phyloP scores from a whole-genome alignment of 2,113 vertebrate genomes.

The Ciconia stormi region DNA sequence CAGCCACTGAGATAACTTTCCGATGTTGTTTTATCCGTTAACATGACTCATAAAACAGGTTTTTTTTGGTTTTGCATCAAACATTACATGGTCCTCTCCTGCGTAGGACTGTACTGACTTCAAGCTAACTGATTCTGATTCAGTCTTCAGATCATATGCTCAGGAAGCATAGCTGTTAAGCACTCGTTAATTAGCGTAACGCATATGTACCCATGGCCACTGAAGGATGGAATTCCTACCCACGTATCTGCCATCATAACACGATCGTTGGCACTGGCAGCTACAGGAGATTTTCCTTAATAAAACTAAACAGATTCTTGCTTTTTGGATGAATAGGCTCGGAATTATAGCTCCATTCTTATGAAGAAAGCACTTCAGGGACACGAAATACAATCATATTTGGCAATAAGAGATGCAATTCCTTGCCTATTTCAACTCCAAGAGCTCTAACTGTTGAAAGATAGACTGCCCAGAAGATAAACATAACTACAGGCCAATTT shows the following conservation, averaged over 20 bases:
- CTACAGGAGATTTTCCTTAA: not conserved
- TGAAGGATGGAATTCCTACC: conserved; percentile 25
- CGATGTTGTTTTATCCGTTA: not conserved
- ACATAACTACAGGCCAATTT: not conserved
- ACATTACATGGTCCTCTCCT: not conserved
- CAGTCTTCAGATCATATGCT: conserved; percentile 26
- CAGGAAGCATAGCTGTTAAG: conserved; percentile 30
- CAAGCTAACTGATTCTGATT: conserved; percentile 3
- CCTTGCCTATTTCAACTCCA: not conserved
- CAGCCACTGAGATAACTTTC: not conserved
- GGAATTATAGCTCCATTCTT: not conserved
- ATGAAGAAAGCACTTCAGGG: not conserved
- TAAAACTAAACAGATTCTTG: not conserved
- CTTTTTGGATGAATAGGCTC: not conserved
- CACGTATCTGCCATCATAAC: not conserved
- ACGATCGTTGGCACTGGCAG: not conserved
- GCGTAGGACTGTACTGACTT: not conserved
- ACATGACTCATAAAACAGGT: not conserved
- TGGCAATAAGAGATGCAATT: not conserved
- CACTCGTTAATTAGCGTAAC: not conserved
- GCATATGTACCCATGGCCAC: not conserved
- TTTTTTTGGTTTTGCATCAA: not conserved
- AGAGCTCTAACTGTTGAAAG: not conserved
- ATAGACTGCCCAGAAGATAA: not conserved
- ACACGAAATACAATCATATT: not conserved